These are phyloP conservation scores for Tauraco erythrolophus DNA, from an alignment of 2,113 vertebrate species.

Conservation along the genomic window DNA sequence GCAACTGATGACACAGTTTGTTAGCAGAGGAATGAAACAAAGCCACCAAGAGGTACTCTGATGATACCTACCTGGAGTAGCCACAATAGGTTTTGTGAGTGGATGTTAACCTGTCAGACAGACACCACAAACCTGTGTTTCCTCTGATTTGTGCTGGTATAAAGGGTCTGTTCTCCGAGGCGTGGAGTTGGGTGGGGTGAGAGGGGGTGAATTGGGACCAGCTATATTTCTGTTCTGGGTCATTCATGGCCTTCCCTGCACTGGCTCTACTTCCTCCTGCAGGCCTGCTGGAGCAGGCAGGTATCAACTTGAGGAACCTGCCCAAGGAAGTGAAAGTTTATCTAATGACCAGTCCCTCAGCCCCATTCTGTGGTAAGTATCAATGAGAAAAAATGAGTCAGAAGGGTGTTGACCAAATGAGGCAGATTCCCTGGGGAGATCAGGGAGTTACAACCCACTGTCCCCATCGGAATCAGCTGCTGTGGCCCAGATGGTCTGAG, in stretches of 20 bases:
- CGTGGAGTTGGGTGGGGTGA: background rate
- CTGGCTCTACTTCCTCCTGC: background rate
- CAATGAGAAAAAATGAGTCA: background rate
- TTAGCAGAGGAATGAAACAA: background rate
- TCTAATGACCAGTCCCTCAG: conserved; percentile 80
- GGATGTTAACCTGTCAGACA: background rate
- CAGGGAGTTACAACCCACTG: background rate
- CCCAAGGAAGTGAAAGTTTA: conserved; percentile 85
- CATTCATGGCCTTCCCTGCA: background rate
- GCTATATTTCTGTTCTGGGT: background rate
- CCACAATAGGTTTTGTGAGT: background rate
- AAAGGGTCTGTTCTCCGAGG: background rate
- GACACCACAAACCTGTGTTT: background rate
- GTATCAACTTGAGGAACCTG: conserved; percentile 75
- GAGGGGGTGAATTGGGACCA: background rate
- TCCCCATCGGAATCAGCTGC: background rate
- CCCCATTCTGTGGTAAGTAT: conserved; percentile 89
- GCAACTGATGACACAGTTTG: background rate
- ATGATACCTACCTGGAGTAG: background rate
- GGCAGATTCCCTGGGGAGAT: background rate
- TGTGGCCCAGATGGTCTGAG: background rate
- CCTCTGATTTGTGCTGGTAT: background rate
- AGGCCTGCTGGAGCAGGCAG: conserved; percentile 84
- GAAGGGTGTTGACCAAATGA: background rate
- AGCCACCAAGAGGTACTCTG: background rate